Percentiles rank a stretch among this genome's conserved stretches.
These are phyloP conservation scores for Bicyclus anynana DNA, from an alignment of 1,140 invertebrate genomes.

Conservation along the genomic window DNA sequence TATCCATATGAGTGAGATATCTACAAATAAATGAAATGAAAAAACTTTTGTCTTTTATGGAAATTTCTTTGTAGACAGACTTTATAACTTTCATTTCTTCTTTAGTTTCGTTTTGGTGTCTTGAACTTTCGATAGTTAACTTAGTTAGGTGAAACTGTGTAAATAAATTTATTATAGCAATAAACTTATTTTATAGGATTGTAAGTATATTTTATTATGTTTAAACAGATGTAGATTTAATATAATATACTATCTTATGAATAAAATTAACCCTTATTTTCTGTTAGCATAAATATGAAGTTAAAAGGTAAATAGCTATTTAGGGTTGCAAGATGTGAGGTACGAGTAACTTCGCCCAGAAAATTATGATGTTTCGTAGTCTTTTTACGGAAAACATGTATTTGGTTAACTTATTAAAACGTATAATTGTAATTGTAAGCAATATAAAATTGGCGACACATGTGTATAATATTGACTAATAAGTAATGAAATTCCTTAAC, in stretches of 20 bases:
- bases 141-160: constrained; percentile 29
- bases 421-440: too few relatives aligned
- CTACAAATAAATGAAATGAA: not conserved
- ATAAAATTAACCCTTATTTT: constrained; percentile 14
- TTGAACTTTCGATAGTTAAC: constrained; percentile 36
- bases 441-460: too few relatives aligned
- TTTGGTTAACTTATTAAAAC: too few relatives aligned
- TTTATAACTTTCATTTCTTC: constrained; percentile 31
- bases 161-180: constrained; percentile 67
- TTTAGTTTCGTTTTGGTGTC: constrained; percentile 64
- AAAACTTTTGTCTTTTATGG: too few relatives aligned
- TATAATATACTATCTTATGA: constrained; percentile 28
- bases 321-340: too few relatives aligned
- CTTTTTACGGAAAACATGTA: too few relatives aligned
- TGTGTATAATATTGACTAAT: too few relatives aligned
- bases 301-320: not conserved
- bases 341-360: too few relatives aligned
- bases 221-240: constrained; percentile 11
- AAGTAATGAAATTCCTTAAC: too few relatives aligned
- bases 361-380: too few relatives aligned
- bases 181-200: constrained; percentile 33
- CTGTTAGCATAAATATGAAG: constrained; percentile 12
- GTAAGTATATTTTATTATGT: not conserved
- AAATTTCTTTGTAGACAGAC: not conserved
- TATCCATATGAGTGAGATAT: not conserved